Evolutionary conservation across 2,888 invertebrate genomes (phyloP).

Genomic region (Sthenelais limicola): DNA sequence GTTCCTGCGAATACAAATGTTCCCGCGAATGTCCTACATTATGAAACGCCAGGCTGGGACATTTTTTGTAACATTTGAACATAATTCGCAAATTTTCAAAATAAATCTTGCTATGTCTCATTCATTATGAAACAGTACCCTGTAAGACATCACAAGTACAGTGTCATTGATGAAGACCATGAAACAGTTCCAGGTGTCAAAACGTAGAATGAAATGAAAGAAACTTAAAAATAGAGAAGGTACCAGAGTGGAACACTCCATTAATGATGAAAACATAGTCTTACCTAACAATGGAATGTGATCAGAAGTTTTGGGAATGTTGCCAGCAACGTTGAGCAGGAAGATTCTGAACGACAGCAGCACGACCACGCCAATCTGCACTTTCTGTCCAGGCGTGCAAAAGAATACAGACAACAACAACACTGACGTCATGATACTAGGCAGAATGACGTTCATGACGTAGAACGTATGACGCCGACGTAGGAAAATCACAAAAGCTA

Average conservation of each 20-base stretch:
- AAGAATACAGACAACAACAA: conserved; percentile 54
- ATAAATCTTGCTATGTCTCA: no score
- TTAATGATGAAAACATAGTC: neutral
- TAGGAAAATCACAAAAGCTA: conserved; percentile 43
- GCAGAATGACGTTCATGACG: conserved; percentile 53
- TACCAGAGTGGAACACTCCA: no score
- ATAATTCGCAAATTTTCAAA: no score
- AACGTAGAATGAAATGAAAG: neutral
- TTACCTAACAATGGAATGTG: conserved; percentile 54
- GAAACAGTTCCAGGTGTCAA: no score
- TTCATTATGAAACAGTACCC: no score
- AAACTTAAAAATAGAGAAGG: neutral
- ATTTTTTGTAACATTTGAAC: no score
- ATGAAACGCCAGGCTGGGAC: no score
- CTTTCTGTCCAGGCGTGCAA: conserved; percentile 55
- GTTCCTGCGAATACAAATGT: no score
- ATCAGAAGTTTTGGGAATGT: conserved; percentile 55
- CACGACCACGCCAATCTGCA: conserved; percentile 54
- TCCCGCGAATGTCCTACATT: no score
- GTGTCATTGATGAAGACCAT: no score
- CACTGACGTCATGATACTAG: conserved; percentile 54
- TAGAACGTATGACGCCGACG: conserved; percentile 51
- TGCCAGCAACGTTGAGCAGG: conserved; percentile 54
- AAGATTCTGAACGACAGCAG: conserved; percentile 54
- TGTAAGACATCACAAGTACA: no score